Evolutionary conservation across 1,140 invertebrate species (phyloP), one percentile per base, ranked within the genome.

Genomic region (Brachystomella parvula): DNA sequence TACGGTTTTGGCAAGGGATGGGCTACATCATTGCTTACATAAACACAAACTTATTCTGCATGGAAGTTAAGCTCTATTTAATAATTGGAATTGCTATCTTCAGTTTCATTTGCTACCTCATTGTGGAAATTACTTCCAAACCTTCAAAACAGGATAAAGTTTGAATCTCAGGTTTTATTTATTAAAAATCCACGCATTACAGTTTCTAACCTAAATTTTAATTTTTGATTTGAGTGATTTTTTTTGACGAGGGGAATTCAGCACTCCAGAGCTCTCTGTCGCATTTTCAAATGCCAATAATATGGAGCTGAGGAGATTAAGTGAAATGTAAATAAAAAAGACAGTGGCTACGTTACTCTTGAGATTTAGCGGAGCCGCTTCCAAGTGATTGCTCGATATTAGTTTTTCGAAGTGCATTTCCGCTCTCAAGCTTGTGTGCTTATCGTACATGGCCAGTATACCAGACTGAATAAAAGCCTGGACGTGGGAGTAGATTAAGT

Each of bases 111-210:
- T 15, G 49, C 21, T 53, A 53, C 49, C 12, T 24, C 9, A 26
- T 53, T 53, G 49, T 53, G 6, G 49, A 53, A 24, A 53, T 53
- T 19, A 17, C 49, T 6, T 24, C 6, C 24, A 53, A n/a, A n/a
- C n/a, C n/a, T n/a, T n/a, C 49, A 53, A 53, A 24, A 53, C 12
- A 26, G 9, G 24, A 24, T 53, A 53, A 24, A 53, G 39, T 44
- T 44, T n/a, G n/a, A 44, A 44, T 44, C 39, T 44, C n/a, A 44
- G 49, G 39, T 44, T 44, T 44, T 44, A 44, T 12, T 44, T 44
- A 44, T 44, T 44, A 12, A 44, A n/a, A 44, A 44, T 44, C 9
- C 9, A 12, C n/a, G 9, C n/a, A 44, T 44, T 44, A 44, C 39
- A 44, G 39, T 44, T 44, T 44, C 9, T 44, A n/a, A 44, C 39